Percentiles rank a stretch among this genome's conserved stretches.
phyloP scores from a whole-genome alignment of 2,888 invertebrate species.

The Microctonus brassicae region DNA sequence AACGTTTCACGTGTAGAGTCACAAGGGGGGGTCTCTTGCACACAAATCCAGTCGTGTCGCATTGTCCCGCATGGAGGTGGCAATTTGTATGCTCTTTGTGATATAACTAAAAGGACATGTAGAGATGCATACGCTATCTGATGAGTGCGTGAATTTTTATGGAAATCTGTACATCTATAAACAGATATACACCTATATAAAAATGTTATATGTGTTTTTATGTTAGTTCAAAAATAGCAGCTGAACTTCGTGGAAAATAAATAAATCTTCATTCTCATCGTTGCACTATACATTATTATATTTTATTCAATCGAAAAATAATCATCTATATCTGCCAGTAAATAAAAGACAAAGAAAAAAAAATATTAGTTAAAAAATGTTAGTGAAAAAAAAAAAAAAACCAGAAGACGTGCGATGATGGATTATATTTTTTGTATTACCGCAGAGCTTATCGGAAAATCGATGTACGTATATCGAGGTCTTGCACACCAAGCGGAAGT shows the following conservation, averaged over 20 bases:
- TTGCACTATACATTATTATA: not conserved
- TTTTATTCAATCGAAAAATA: not conserved
- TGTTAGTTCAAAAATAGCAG: constrained; percentile 33
- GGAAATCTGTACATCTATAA: constrained; percentile 33
- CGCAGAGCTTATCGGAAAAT: constrained; percentile 9
- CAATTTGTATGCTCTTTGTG: constrained; percentile 57
- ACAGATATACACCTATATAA: not conserved
- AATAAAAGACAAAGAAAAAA: constrained; percentile 2
- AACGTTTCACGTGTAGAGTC: not conserved
- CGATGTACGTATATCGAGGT: constrained; percentile 10
- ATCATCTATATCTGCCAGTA: not conserved
- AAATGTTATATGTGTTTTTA: constrained; percentile 17
- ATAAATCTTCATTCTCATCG: not conserved
- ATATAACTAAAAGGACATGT: constrained; percentile 50
- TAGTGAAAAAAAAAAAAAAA: not conserved
- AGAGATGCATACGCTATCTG: constrained; percentile 50
- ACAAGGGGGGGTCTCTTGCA: constrained; percentile 3
- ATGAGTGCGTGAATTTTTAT: constrained; percentile 53
- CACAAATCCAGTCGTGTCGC: constrained; percentile 46
- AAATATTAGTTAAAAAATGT: not conserved
- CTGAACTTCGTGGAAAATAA: constrained; percentile 22
- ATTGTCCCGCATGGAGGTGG: constrained; percentile 53
- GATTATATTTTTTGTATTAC: constrained; percentile 4
- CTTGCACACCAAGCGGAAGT: constrained; percentile 27
- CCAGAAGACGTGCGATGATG: not conserved